A percentile compares a stretch with the other conserved stretches of the same genome.
These are phyloP conservation scores for Cordilura impudica DNA, from an alignment of 2,888 invertebrate species.

Conservation along the genomic window DNA sequence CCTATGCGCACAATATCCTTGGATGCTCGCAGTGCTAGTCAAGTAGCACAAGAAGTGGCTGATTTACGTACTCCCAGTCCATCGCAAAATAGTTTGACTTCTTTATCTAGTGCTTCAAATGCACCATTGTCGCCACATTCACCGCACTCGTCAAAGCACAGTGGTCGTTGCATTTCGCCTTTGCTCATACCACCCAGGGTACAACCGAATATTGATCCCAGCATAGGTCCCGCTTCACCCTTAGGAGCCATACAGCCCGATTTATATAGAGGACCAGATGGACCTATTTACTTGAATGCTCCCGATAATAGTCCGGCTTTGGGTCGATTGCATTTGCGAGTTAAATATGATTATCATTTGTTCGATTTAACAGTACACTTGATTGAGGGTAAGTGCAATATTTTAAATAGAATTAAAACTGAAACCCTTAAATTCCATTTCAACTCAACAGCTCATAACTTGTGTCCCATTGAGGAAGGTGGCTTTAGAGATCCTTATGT, in stretches of 20 bases:
- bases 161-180: conserved; percentile 85
- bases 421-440: neutral
- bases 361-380: conserved; percentile 94
- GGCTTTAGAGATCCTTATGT: conserved; percentile 95
- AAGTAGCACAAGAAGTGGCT: conserved; percentile 78
- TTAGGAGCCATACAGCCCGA: conserved; percentile 92
- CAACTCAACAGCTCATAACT: conserved; percentile 84
- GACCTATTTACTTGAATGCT: conserved; percentile 85
- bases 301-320: conserved; percentile 83
- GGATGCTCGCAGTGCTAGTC: conserved; percentile 84
- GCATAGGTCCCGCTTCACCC: conserved; percentile 80
- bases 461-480: conserved; percentile 90
- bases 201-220: conserved; percentile 75
- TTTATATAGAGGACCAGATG: conserved; percentile 89
- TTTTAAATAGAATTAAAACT: neutral
- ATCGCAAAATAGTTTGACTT: conserved; percentile 86
- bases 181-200: conserved; percentile 86
- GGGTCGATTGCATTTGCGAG: conserved; percentile 89
- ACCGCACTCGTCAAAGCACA: conserved; percentile 69
- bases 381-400: conserved; percentile 85
- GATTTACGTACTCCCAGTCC: conserved; percentile 82
- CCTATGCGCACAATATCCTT: conserved; percentile 88
- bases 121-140: conserved; percentile 70
- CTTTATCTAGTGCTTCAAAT: conserved; percentile 78
- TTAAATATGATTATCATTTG: conserved; percentile 93